Evolutionary conservation across 2,888 invertebrate genomes (phyloP).

Genomic region (Pollenia labialis): DNA sequence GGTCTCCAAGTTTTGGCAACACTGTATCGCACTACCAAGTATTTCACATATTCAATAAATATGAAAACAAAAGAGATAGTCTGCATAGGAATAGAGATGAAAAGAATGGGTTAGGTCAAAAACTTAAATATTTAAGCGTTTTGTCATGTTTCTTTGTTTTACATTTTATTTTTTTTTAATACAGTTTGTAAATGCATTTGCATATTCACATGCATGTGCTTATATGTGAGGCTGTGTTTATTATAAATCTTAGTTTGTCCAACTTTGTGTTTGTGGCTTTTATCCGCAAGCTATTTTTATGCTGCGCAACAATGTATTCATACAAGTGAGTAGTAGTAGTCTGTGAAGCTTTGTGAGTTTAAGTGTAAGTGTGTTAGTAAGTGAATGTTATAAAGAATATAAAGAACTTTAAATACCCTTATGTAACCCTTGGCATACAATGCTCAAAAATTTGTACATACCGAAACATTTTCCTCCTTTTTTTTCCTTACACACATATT

Average conservation of each 20-base stretch:
- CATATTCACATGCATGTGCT: conserved; percentile 22
- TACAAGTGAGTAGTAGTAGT: neutral
- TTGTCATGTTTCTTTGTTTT: conserved; percentile 42
- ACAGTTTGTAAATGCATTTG: conserved; percentile 41
- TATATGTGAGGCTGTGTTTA: conserved; percentile 28
- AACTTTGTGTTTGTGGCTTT: conserved; percentile 67
- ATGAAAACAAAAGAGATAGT: too few species aligned
- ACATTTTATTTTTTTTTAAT: conserved; percentile 5
- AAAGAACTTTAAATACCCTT: conserved; percentile 37
- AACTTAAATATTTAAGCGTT: conserved; percentile 55
- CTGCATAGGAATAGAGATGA: too few species aligned
- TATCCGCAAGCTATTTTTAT: conserved; percentile 64
- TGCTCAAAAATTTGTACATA: conserved; percentile 30
- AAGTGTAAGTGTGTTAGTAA: neutral
- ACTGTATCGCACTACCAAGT: too few species aligned
- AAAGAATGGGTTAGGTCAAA: neutral
- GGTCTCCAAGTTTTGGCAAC: too few species aligned
- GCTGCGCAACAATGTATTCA: conserved; percentile 35
- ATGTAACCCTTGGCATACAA: conserved; percentile 62
- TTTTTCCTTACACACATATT: neutral
- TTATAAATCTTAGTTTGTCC: conserved; percentile 57
- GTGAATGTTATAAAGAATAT: conserved; percentile 40
- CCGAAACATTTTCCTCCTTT: conserved; percentile 19
- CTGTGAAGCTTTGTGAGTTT: conserved; percentile 21
- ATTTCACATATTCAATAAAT: too few species aligned